phyloP scores from a whole-genome alignment of 2,797 vertebrate genomes.

The Platyrinchus mystaceus region DNA sequence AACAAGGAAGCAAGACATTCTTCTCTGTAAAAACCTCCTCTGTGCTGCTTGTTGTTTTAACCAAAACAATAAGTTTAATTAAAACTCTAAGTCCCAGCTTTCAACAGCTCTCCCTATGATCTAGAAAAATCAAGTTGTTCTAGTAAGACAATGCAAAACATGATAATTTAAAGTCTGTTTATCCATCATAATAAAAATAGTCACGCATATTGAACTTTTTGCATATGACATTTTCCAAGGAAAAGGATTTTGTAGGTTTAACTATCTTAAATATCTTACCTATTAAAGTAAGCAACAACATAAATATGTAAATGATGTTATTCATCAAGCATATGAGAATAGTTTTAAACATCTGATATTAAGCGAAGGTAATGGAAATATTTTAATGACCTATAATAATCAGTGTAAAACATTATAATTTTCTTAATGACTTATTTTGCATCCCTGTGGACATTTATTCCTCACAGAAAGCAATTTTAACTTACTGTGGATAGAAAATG shows the following conservation, averaged over 20 bases:
- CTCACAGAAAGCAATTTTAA: background rate
- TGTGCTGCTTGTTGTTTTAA: background rate
- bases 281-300: background rate
- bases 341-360: constrained; percentile 6
- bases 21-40: background rate
- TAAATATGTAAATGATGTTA: background rate
- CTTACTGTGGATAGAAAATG: background rate
- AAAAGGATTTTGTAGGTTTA: background rate
- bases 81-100: background rate
- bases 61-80: background rate
- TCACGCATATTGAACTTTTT: background rate
- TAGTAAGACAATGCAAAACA: background rate
- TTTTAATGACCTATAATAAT: background rate
- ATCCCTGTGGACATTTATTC: background rate
- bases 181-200: background rate
- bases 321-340: background rate
- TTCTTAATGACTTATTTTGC: constrained; percentile 4
- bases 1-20: background rate
- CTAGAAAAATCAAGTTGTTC: background rate
- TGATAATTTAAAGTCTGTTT: background rate
- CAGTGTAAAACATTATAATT: background rate
- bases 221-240: background rate
- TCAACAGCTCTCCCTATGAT: background rate
- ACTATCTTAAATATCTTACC: constrained; percentile 6
- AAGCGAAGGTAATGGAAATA: background rate